Evolutionary conservation across 1,140 invertebrate species (phyloP), one percentile per base, ranked within the genome.

Genomic region (Bombus superbus): DNA sequence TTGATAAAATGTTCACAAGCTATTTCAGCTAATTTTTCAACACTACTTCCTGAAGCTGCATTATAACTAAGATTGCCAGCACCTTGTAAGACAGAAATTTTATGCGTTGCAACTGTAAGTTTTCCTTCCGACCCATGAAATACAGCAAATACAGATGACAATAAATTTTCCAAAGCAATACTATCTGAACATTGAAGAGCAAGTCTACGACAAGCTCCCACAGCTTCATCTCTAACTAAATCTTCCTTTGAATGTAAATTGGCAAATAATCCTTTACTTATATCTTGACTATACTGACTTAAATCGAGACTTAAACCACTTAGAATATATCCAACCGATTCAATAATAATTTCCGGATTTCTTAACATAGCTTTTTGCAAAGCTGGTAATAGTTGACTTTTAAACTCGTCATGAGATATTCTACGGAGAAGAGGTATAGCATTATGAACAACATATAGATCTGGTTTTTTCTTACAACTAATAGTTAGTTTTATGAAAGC

Each of bases 51-150:
- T 32, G 95, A 93, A 25, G 98, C 97, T 18, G 95, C 95, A 92
- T 98, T 97, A 80, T 96, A 96, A 92, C 97, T 98, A 53, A 99
- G 95, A 92, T 97, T 97, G 42, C 98, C 98, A 80, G 98, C 97
- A 42, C 97, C 98, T 96, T 98, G 96, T 35, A 99, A 94, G n/a
- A 99, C 97, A 81, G 97, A 97, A 22, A 98, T 97, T 94, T 99
- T 98, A 92, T 99, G 98, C 81, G 97, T 97, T 13, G 97, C 96
- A 28, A 99, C 97, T 10, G 98, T 98, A 62, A 99, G 96, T 94
- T 99, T 99, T 8, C 98, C 98, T 94, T 99, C 97, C 13, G 98
- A 97, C 59, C 98, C 98, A 95, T 98, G 97, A 90, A 99, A 97
- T 11, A 98, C 97, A 8, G 96, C 97, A 95, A 99, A 99, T 47